A percentile compares a stretch with the other conserved stretches of the same genome.
Evolutionary conservation across 2,888 invertebrate genomes (phyloP).

Genomic region (Cantharis lateralis): DNA sequence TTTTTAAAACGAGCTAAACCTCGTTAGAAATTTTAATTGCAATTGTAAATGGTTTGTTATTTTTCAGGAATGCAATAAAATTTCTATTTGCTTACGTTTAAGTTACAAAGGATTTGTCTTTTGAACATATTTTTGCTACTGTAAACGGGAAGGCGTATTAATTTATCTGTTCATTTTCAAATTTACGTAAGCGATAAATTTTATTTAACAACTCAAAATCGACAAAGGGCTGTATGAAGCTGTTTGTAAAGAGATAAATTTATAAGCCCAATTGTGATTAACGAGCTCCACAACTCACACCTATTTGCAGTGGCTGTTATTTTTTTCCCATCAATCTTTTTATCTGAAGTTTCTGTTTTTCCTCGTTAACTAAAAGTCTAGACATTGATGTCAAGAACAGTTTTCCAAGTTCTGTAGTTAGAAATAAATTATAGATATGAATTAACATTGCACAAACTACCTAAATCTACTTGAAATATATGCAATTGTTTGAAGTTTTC

Average conservation of each 20-base stretch:
- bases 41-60: not conserved
- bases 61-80: not conserved
- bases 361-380: constrained; percentile 23
- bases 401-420: not conserved
- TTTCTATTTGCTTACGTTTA: not conserved
- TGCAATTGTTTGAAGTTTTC: not conserved
- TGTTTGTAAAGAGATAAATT: constrained; percentile 29
- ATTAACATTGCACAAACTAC: not conserved
- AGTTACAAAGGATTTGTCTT: not conserved
- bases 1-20: not conserved
- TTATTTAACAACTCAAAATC: constrained; percentile 23
- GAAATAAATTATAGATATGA: not conserved
- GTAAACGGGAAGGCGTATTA: not conserved
- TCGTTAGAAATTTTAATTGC: not conserved
- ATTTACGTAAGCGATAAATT: constrained; percentile 27
- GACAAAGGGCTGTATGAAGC: constrained; percentile 20
- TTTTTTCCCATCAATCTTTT: constrained; percentile 33
- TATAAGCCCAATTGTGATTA: constrained; percentile 28
- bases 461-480: not conserved
- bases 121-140: not conserved
- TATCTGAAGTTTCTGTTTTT: constrained; percentile 25
- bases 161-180: constrained; percentile 4
- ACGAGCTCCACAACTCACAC: constrained; percentile 28
- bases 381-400: not conserved
- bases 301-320: constrained; percentile 28